Evolutionary conservation across 2,113 vertebrate species (phyloP), one percentile per base, ranked within the genome.

Genomic region (Naja naja): DNA sequence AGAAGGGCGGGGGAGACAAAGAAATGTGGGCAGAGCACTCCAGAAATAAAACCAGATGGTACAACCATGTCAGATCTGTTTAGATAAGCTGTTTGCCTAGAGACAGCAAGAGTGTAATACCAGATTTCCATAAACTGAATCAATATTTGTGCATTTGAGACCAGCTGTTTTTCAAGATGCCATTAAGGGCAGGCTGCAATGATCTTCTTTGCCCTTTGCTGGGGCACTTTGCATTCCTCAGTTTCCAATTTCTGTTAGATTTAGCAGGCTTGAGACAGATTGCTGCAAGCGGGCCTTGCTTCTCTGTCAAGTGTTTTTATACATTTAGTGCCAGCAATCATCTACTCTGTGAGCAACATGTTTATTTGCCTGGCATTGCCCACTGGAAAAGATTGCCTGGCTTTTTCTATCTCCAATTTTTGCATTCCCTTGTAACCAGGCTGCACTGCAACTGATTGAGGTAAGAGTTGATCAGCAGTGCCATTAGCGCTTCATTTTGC

Each of bases 121-220:
- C 98, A 98, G 98, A 98, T 98, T 98, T 98, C 97, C 98, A 98
- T 98, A 98, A 97, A 98, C 96, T 97, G 97, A 98, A 97, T 98
- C 98, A 99, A 99, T 99, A 99, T 99, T 99, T 99, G 98, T 97
- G 94, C 91, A 18, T 97, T 96, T 96, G 96, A 97, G 96, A 97
- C 98, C 99, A 99, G 98, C 98, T 99, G 99, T 97, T 98, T 99
- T 98, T 98, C 98, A 99, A 99, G 98, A 99, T 99, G 98, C 98
- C 98, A 97, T 99, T 99, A 99, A 99, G 98, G 85, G 95, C 93
- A 95, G 95, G 93, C 95, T 93, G 93, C 60, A 85, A 88, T 94
- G 96, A 96, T 96, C 96, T 97, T 98, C 96, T 91, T 94, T 93
- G 49, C 93, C 85, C 94, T 91, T 93, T 96, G 94, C 93, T 92